Conservation (phyloP, 2,888 invertebrate genomes). For the Volucella bombylans region DNA sequence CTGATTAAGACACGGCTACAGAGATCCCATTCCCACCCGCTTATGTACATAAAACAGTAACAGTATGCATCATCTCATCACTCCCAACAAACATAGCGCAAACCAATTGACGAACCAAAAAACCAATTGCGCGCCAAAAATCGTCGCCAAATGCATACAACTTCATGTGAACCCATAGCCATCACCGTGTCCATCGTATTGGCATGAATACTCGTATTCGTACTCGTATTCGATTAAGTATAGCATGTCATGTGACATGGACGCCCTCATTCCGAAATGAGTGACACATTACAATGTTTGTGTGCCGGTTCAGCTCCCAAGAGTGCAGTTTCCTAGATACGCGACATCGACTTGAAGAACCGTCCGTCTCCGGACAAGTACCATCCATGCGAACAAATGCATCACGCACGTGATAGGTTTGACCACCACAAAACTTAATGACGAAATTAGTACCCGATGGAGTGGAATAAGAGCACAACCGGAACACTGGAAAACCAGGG, state of each 20-base stretch:
- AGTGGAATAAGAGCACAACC: conserved; percentile 63
- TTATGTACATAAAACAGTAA: not conserved
- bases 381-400: conserved; percentile 1
- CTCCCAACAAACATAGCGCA: conserved; percentile 18
- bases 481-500: conserved; percentile 29
- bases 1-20: conserved; percentile 57
- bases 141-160: conserved; percentile 31
- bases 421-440: conserved; percentile 60
- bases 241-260: conserved; percentile 8
- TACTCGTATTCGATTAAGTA: too few species aligned
- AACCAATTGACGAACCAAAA: not conserved
- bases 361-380: not conserved
- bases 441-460: conserved; percentile 69
- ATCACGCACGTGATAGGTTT: conserved; percentile 38
- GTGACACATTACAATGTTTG: conserved; percentile 63
- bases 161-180: conserved; percentile 38
- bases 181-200: conserved; percentile 15
- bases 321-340: conserved; percentile 57
- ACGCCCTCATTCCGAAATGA: conserved; percentile 23
- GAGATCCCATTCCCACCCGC: not conserved
- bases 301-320: conserved; percentile 50
- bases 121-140: conserved; percentile 54
- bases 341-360: conserved; percentile 42
- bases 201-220: too few species aligned
- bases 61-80: conserved; percentile 41